These are phyloP conservation scores for Drosophila mauritiana DNA, from an alignment of 1,140 invertebrate genomes.

Conservation along the genomic window DNA sequence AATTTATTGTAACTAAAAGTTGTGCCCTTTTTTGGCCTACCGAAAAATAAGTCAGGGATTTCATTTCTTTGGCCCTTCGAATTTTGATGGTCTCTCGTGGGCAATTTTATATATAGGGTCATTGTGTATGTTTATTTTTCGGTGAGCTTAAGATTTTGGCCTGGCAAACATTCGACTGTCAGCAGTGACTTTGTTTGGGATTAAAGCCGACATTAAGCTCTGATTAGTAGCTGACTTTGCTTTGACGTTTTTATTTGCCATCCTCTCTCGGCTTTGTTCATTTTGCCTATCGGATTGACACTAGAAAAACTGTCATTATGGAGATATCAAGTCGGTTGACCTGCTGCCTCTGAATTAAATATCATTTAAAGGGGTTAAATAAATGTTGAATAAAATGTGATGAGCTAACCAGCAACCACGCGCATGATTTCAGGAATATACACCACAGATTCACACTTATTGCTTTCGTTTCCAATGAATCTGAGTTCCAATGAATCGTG, in stretches of 20 bases:
- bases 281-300: conserved; percentile 15
- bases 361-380: conserved; percentile 23
- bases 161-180: conserved; percentile 68
- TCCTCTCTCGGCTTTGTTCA: background rate
- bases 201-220: conserved; percentile 72
- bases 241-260: conserved; percentile 26
- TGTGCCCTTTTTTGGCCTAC: conserved; percentile 5
- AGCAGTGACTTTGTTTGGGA: conserved; percentile 62
- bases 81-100: conserved; percentile 74
- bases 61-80: conserved; percentile 26
- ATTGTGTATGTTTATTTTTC: conserved; percentile 28
- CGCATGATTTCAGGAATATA: no score
- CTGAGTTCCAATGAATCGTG: background rate
- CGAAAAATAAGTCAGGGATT: conserved; percentile 38
- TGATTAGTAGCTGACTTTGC: conserved; percentile 73
- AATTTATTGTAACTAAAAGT: conserved; percentile 83
- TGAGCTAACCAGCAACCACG: background rate
- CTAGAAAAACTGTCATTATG: conserved; percentile 17
- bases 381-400: conserved; percentile 17
- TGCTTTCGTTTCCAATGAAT: background rate
- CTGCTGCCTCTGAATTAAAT: conserved; percentile 5
- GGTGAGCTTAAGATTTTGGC: conserved; percentile 49
- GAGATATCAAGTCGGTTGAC: background rate
- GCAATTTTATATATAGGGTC: conserved; percentile 67
- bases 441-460: no score